Conservation (phyloP, 2,797 vertebrate species). For the Hydrolagus colliei region DNA sequence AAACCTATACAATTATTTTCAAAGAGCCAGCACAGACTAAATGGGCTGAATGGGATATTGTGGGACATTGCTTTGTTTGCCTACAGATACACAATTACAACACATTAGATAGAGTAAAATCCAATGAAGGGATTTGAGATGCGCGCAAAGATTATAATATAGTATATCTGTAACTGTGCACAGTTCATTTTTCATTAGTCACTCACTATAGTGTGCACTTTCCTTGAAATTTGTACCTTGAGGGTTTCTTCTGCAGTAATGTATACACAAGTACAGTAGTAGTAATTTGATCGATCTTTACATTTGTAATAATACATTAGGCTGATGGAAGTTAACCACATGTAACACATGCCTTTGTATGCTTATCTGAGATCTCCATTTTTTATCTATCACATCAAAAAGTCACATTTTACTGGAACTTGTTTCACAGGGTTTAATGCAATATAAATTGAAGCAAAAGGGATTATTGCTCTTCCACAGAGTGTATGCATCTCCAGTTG, state of each 20-base stretch:
- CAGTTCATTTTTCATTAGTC: not conserved
- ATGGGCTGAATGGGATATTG: too few species aligned
- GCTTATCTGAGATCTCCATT: not conserved
- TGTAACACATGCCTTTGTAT: not conserved
- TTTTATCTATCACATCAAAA: not conserved
- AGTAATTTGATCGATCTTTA: not conserved
- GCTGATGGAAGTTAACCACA: not conserved
- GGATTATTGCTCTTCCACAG: too few species aligned
- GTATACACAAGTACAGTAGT: not conserved
- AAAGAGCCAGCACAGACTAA: too few species aligned
- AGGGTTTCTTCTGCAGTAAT: not conserved
- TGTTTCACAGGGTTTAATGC: not conserved
- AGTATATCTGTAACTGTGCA: too few species aligned
- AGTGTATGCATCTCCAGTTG: too few species aligned
- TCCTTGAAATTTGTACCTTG: not conserved
- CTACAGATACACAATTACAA: too few species aligned
- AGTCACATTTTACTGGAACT: not conserved
- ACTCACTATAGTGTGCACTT: not conserved
- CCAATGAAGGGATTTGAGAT: too few species aligned
- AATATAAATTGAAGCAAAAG: not conserved
- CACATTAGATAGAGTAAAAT: too few species aligned
- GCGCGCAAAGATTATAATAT: too few species aligned
- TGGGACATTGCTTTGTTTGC: too few species aligned
- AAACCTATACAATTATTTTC: too few species aligned
- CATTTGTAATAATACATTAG: not conserved